phyloP scores from a whole-genome alignment of 2,113 vertebrate species.

The Cisticola juncidis region DNA sequence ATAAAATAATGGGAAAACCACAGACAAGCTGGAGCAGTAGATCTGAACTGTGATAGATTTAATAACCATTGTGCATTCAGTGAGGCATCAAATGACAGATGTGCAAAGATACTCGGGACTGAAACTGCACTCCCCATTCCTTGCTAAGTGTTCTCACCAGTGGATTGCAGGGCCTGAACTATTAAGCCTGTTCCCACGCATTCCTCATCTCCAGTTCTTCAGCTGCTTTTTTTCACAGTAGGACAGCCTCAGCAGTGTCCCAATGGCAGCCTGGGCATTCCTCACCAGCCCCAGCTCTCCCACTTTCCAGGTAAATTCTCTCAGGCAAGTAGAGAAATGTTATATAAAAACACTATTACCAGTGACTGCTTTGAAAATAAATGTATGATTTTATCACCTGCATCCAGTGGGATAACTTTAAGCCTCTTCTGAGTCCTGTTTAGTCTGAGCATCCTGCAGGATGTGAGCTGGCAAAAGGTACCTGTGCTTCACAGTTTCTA shows the following conservation, averaged over 20 bases:
- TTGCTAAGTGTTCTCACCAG: background rate
- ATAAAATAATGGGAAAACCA: background rate
- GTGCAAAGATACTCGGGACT: background rate
- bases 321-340: background rate
- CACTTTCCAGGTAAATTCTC: background rate
- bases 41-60: background rate
- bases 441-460: background rate
- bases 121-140: background rate
- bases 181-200: background rate
- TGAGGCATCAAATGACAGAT: background rate
- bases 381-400: background rate
- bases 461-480: background rate
- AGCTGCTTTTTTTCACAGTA: background rate
- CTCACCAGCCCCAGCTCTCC: background rate
- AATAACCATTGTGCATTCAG: background rate
- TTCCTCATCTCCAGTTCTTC: background rate
- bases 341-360: background rate
- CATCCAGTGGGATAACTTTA: background rate
- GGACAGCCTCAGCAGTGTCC: background rate
- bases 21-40: background rate
- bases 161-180: background rate
- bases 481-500: background rate
- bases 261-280: background rate
- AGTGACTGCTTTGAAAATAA: background rate
- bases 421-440: background rate